A percentile compares a stretch with the other conserved stretches of the same genome.
Evolutionary conservation across 2,797 vertebrate species (phyloP).

Genomic region (Muscicapa striata): DNA sequence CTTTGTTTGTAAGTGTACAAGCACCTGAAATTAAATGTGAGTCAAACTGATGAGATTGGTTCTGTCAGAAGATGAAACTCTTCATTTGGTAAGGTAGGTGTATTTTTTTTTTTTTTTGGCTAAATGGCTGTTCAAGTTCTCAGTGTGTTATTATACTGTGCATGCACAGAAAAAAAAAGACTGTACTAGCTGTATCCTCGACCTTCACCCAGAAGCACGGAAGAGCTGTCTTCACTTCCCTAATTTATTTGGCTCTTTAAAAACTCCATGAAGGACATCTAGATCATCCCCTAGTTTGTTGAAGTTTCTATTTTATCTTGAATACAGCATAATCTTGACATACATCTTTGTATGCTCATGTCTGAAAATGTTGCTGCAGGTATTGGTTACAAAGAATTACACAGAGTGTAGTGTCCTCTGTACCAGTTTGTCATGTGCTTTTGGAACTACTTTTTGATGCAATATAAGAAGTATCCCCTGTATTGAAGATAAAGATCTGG

Average conservation of each 20-base stretch:
- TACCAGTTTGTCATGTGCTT: neutral
- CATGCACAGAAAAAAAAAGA: neutral
- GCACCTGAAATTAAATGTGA: constrained; percentile 34
- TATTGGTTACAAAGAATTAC: neutral
- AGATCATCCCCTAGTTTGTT: neutral
- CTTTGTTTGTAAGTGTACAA: neutral
- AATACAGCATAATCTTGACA: neutral
- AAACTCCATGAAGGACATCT: neutral
- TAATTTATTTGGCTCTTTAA: neutral
- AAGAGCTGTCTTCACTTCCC: neutral
- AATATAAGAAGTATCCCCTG: neutral
- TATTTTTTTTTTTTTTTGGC: neutral
- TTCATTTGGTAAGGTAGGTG: neutral
- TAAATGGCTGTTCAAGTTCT: neutral
- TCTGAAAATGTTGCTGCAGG: neutral
- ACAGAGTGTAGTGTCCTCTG: neutral
- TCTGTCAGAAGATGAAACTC: neutral
- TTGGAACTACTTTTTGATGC: neutral
- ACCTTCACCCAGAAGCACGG: neutral
- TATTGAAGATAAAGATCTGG: neutral
- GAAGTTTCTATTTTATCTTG: neutral
- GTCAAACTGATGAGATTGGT: neutral
- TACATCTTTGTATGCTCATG: neutral
- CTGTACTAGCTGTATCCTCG: neutral
- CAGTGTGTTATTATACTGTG: neutral